These are phyloP conservation scores for Rallus crepitans DNA, from an alignment of 2,797 vertebrate species.

Conservation along the genomic window DNA sequence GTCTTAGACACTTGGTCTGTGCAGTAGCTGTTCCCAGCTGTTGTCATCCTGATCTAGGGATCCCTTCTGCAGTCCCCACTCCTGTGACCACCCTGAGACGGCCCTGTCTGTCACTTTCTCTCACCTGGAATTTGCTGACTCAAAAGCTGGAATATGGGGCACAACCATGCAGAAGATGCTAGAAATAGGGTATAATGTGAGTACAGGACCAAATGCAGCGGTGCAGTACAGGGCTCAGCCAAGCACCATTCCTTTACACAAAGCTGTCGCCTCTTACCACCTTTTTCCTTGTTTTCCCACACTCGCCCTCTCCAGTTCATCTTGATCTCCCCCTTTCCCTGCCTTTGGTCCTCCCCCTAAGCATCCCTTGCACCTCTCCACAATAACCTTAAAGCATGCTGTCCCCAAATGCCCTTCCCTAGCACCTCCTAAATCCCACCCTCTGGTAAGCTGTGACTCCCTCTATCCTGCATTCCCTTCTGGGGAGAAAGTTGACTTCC, in stretches of 20 bases:
- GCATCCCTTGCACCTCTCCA: not conserved
- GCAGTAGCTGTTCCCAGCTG: not conserved
- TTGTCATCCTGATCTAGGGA: not conserved
- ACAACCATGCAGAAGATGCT: not conserved
- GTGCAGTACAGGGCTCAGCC: not conserved
- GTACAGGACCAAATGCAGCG: not conserved
- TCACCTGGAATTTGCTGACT: not conserved
- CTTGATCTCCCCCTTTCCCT: not conserved
- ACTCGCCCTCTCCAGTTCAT: not conserved
- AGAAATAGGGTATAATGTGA: not conserved
- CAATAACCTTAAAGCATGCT: not conserved
- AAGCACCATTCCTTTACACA: not conserved
- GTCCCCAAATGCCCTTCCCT: not conserved
- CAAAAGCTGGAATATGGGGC: not conserved
- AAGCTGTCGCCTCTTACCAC: not conserved
- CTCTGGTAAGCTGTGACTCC: not conserved
- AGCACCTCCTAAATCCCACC: not conserved
- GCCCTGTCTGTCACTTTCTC: fast-evolving
- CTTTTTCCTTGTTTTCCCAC: not conserved
- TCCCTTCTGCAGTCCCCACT: not conserved
- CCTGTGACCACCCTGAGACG: not conserved
- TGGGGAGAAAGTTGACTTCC: not conserved
- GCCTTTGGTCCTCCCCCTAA: not conserved
- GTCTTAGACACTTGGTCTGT: not conserved
- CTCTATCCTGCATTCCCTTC: not conserved